Evolutionary conservation across 2,797 vertebrate genomes (phyloP).

Genomic region (Rhincodon typus): DNA sequence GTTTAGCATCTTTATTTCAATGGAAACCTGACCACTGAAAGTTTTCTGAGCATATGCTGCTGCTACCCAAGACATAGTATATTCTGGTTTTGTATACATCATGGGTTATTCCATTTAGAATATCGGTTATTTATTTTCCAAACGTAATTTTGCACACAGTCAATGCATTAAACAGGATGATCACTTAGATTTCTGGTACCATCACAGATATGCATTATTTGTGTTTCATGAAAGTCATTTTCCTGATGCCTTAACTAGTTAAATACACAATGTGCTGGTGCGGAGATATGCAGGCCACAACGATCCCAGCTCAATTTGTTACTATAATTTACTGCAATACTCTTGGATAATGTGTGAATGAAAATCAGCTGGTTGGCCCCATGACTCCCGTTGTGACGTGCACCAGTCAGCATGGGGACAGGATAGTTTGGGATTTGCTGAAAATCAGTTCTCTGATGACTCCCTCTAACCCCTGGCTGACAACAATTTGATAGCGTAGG

Average conservation of each 20-base stretch:
- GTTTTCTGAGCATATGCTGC: background rate
- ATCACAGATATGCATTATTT: background rate
- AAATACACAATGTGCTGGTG: background rate
- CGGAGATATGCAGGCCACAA: background rate
- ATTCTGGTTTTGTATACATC: background rate
- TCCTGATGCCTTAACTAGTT: background rate
- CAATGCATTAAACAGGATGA: background rate
- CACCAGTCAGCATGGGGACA: background rate
- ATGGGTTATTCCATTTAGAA: background rate
- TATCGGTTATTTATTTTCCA: background rate
- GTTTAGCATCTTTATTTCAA: background rate
- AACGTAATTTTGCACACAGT: background rate
- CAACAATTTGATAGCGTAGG: background rate
- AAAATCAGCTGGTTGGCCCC: background rate
- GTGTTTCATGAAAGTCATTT: background rate
- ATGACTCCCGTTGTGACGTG: background rate
- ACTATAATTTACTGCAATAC: background rate
- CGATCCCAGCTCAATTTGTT: too few relatives aligned
- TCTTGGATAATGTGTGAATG: background rate
- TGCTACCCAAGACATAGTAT: background rate
- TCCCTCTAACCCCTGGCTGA: background rate
- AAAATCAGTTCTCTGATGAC: background rate
- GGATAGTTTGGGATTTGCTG: background rate
- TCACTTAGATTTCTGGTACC: background rate
- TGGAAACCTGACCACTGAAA: background rate